phyloP scores from a whole-genome alignment of 1,140 invertebrate species.

The Eubasilissa regina region DNA sequence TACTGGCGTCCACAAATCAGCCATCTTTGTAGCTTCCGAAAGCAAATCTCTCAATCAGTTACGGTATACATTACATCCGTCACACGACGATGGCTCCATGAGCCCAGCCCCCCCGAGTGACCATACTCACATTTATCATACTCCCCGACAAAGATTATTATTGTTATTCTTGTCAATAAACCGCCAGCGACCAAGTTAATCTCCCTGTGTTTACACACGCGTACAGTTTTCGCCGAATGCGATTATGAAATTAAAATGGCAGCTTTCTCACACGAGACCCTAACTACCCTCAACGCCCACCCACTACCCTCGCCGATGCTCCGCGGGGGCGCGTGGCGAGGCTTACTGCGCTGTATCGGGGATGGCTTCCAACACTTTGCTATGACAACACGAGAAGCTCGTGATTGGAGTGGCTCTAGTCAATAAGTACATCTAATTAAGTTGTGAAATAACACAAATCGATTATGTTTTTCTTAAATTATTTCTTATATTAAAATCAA shows the following conservation, averaged over 20 bases:
- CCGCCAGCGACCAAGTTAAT: conserved; percentile 5
- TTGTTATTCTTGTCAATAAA: conserved; percentile 16
- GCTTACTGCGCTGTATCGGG: conserved; percentile 6
- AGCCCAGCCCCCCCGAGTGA: conserved; percentile 6
- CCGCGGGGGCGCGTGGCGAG: background rate
- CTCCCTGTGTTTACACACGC: conserved; percentile 30
- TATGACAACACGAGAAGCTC: background rate
- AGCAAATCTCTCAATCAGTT: background rate
- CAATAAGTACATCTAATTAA: no score
- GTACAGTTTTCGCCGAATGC: conserved; percentile 19
- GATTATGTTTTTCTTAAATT: no score
- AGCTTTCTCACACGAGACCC: conserved; percentile 21
- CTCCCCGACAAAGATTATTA: conserved; percentile 14
- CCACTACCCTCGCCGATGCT: no score
- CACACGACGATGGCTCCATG: background rate
- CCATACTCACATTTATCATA: conserved; percentile 6
- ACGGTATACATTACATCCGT: conserved; percentile 3
- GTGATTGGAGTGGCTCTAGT: background rate
- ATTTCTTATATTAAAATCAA: no score
- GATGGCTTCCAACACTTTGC: conserved; percentile 5
- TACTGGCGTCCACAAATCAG: no score
- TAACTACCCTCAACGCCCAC: no score
- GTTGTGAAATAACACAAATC: no score
- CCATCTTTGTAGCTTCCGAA: no score
- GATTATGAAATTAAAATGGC: conserved; percentile 37